A percentile compares a stretch with the other conserved stretches of the same genome.
Conservation (phyloP, 2,797 vertebrate species). For the Hephaestus fuliginosus region DNA sequence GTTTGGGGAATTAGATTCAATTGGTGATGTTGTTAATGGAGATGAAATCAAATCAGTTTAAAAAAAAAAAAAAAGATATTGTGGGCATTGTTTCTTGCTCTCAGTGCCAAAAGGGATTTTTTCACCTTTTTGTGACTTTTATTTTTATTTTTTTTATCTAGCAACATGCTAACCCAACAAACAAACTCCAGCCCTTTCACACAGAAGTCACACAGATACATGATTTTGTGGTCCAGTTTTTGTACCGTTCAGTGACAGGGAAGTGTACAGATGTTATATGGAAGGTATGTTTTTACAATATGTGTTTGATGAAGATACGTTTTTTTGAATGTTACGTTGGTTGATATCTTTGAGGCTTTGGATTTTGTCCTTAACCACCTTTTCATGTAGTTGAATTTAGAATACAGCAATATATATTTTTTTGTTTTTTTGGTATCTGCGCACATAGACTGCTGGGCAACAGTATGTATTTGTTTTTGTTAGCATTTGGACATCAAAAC, state of each 20-base stretch:
- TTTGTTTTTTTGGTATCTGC: conserved; percentile 49
- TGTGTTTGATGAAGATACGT: conserved; percentile 50
- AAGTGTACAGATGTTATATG: conserved; percentile 67
- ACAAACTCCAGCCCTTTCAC: conserved; percentile 12
- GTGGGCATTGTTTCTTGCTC: not conserved
- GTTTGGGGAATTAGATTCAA: conserved; percentile 27
- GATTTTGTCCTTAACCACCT: conserved; percentile 63
- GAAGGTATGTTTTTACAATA: conserved; percentile 57
- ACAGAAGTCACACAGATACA: conserved; percentile 23
- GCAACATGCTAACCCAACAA: conserved; percentile 23
- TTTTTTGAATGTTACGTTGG: conserved; percentile 60
- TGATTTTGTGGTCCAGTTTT: conserved; percentile 38
- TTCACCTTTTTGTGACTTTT: conserved; percentile 27
- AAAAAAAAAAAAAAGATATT: not conserved
- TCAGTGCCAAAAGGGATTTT: conserved; percentile 16
- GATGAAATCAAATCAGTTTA: not conserved
- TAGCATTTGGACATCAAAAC: conserved; percentile 56
- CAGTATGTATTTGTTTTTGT: conserved; percentile 54
- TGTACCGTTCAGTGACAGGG: conserved; percentile 53
- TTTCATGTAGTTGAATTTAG: conserved; percentile 66
- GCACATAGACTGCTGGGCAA: conserved; percentile 73
- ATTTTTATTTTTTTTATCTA: conserved; percentile 1
- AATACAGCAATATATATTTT: conserved; percentile 59
- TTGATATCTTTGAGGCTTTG: conserved; percentile 71
- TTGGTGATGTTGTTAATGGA: conserved; percentile 11